Evolutionary conservation across 2,888 invertebrate species (phyloP).

Genomic region (Pseudococcus jackbeardsleyi): DNA sequence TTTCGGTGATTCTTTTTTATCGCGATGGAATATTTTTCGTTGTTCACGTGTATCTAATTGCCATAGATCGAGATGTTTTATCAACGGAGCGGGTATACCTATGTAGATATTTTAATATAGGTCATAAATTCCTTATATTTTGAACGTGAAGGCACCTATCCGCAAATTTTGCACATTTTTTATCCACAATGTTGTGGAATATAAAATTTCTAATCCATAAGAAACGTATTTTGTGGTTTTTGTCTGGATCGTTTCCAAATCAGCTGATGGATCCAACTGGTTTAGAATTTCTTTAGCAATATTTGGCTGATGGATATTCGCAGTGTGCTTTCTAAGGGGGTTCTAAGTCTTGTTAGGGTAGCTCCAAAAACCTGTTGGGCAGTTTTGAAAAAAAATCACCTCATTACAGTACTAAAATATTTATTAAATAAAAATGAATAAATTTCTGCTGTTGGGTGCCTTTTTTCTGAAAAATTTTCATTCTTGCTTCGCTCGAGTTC

Average conservation of each 20-base stretch:
- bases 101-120: neutral
- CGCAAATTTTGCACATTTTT: neutral
- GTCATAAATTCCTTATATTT: neutral
- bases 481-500: too few relatives aligned
- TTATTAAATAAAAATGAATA: too few relatives aligned
- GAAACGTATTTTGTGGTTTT: neutral
- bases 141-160: neutral
- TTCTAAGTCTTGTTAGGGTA: too few relatives aligned
- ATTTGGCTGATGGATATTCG: too few relatives aligned
- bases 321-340: too few relatives aligned
- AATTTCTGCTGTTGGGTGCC: too few relatives aligned
- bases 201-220: neutral
- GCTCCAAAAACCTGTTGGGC: too few relatives aligned
- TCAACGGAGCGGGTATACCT: neutral
- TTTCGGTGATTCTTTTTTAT: neutral
- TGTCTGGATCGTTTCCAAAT: neutral
- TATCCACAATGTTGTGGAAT: neutral
- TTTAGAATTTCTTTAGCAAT: too few relatives aligned
- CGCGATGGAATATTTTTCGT: neutral
- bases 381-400: too few relatives aligned
- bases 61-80: constrained; percentile 5
- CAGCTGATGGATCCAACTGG: neutral
- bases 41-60: neutral
- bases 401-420: too few relatives aligned
- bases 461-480: too few relatives aligned